These are phyloP conservation scores for Characodon lateralis DNA, from an alignment of 2,797 vertebrate species.

Conservation along the genomic window DNA sequence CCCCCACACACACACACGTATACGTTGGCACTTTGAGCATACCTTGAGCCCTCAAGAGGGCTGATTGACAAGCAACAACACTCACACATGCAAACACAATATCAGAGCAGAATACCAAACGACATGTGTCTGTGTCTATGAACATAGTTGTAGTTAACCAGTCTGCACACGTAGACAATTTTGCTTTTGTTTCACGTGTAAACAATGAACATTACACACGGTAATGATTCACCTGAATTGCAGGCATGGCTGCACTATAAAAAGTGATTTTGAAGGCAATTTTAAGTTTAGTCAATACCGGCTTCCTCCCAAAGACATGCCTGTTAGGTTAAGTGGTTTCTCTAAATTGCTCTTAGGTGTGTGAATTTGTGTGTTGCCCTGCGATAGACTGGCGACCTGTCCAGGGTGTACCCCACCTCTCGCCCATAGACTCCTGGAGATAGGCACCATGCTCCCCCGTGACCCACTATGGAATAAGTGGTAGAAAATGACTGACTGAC, in stretches of 20 bases:
- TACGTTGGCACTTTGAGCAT: slow-evolving; percentile 75
- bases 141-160: neutral
- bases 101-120: slow-evolving; percentile 11
- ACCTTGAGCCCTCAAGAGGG: slow-evolving; percentile 70
- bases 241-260: neutral
- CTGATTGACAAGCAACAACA: slow-evolving; percentile 30
- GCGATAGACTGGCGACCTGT: no score
- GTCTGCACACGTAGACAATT: slow-evolving; percentile 23
- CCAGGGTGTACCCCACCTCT: no score
- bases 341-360: no score
- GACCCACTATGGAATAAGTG: no score
- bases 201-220: neutral
- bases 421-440: no score
- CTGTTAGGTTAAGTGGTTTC: no score
- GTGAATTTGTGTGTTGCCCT: no score
- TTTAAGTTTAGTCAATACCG: neutral
- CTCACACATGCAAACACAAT: slow-evolving; percentile 16
- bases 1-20: slow-evolving; percentile 15
- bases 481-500: no score
- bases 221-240: neutral
- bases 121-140: slow-evolving; percentile 37
- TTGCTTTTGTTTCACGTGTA: slow-evolving; percentile 17
- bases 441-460: no score
- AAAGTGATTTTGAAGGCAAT: neutral
- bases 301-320: no score